A percentile compares a stretch with the other conserved stretches of the same genome.
Conservation (phyloP, 2,888 invertebrate genomes). For the Choreutis nemorana region DNA sequence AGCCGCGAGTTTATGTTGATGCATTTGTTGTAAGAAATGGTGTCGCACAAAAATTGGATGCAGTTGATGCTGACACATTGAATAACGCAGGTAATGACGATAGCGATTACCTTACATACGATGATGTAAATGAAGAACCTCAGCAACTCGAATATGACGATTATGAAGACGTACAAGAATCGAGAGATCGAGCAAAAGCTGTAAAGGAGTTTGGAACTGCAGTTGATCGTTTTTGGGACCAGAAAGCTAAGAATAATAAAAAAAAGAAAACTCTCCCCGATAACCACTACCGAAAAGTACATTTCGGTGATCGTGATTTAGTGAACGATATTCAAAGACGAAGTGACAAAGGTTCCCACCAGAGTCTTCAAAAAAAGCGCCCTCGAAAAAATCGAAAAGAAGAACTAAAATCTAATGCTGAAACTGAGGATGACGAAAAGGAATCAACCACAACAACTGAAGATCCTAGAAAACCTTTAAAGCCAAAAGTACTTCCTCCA, state of each 20-base stretch:
- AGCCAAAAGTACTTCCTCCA: constrained; percentile 51
- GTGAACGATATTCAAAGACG: constrained; percentile 22
- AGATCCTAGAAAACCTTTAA: constrained; percentile 40
- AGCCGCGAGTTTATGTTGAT: constrained; percentile 51
- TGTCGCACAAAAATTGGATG: constrained; percentile 40
- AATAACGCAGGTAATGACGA: constrained; percentile 27
- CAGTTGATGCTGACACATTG: constrained; percentile 37
- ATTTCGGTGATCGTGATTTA: constrained; percentile 46
- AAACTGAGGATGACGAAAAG: constrained; percentile 27
- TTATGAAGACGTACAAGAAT: constrained; percentile 50
- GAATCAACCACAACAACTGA: constrained; percentile 54
- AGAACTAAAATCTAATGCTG: constrained; percentile 19
- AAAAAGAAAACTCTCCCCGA: constrained; percentile 21
- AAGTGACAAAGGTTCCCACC: constrained; percentile 21
- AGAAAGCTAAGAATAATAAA: constrained; percentile 11
- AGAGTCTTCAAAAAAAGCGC: constrained; percentile 28
- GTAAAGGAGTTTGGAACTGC: constrained; percentile 43
- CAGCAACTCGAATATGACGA: constrained; percentile 31
- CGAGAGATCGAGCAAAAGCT: constrained; percentile 34
- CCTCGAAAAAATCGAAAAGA: constrained; percentile 25
- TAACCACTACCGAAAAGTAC: constrained; percentile 45
- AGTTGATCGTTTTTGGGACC: constrained; percentile 49
- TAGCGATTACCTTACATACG: constrained; percentile 39
- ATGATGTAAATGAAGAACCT: constrained; percentile 25
- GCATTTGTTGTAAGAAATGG: constrained; percentile 53